Evolutionary conservation across 2,113 vertebrate species (phyloP).

Genomic region (Anguilla japonica): DNA sequence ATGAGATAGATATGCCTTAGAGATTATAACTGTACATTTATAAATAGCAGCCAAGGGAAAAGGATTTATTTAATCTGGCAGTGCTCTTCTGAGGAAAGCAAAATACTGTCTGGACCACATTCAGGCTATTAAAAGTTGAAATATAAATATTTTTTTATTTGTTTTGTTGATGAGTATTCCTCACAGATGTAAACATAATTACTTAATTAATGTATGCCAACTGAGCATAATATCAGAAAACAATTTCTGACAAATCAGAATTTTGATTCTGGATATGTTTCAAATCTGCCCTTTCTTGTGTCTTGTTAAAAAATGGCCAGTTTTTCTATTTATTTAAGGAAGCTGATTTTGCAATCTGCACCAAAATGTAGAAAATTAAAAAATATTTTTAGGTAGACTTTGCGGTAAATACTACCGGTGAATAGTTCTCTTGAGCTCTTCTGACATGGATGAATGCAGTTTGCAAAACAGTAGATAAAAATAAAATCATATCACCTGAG

Average conservation of each 20-base stretch:
- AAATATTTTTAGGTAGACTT: not conserved
- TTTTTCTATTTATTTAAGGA: too few species aligned
- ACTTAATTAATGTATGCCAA: constrained; percentile 12
- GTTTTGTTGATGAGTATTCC: not conserved
- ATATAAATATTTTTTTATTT: constrained; percentile 8
- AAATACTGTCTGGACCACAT: constrained; percentile 3
- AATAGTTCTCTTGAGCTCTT: not conserved
- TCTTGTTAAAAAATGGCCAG: too few species aligned
- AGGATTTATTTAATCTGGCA: not conserved
- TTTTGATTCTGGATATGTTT: not conserved
- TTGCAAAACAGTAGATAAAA: too few species aligned
- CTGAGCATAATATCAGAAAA: constrained; percentile 3
- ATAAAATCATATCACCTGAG: too few species aligned
- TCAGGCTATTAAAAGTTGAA: constrained; percentile 13
- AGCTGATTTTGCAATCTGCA: not conserved
- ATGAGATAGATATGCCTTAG: not conserved
- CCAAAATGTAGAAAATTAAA: not conserved
- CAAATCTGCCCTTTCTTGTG: not conserved
- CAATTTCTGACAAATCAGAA: constrained; percentile 13
- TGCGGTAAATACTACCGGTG: constrained; percentile 10
- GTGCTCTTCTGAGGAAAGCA: not conserved
- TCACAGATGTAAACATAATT: constrained; percentile 19
- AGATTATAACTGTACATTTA: not conserved
- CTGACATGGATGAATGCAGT: too few species aligned
- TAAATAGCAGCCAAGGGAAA: not conserved